Conservation (phyloP, 2,113 vertebrate genomes). For the Actinemys pallida region DNA sequence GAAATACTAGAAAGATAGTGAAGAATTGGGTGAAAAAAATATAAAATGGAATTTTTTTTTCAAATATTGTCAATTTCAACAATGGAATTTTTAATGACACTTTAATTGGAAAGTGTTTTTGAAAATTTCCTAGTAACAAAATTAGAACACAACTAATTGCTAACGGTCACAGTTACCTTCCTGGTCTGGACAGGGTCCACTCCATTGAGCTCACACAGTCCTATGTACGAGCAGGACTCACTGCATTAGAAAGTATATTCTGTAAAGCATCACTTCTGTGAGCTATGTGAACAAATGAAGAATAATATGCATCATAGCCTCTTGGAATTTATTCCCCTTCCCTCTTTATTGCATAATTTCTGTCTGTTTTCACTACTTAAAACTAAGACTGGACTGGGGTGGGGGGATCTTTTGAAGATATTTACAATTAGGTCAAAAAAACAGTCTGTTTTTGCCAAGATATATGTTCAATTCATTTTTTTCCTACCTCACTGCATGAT, state of each 20-base stretch:
- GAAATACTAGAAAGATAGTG: not conserved
- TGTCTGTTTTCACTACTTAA: not conserved
- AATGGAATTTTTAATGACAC: not conserved
- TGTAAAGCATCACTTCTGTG: not conserved
- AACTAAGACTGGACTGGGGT: too few species aligned
- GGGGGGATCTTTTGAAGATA: not conserved
- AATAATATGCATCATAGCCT: not conserved
- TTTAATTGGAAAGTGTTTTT: not conserved
- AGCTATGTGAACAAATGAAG: not conserved
- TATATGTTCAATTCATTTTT: slow-evolving; percentile 56
- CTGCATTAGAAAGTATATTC: not conserved
- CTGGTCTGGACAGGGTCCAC: not conserved
- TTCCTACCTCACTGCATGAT: slow-evolving; percentile 29
- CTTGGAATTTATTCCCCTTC: not conserved
- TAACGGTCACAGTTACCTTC: not conserved
- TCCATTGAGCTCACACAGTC: not conserved
- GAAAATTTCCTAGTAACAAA: not conserved
- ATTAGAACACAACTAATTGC: not conserved
- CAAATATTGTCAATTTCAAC: not conserved
- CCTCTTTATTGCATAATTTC: not conserved
- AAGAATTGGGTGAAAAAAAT: not conserved
- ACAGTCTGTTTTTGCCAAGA: not conserved
- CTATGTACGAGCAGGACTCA: not conserved
- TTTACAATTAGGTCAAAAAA: slow-evolving; percentile 18
- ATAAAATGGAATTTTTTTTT: not conserved